phyloP scores from a whole-genome alignment of 1,140 invertebrate species.

The Meteorus sp. region DNA sequence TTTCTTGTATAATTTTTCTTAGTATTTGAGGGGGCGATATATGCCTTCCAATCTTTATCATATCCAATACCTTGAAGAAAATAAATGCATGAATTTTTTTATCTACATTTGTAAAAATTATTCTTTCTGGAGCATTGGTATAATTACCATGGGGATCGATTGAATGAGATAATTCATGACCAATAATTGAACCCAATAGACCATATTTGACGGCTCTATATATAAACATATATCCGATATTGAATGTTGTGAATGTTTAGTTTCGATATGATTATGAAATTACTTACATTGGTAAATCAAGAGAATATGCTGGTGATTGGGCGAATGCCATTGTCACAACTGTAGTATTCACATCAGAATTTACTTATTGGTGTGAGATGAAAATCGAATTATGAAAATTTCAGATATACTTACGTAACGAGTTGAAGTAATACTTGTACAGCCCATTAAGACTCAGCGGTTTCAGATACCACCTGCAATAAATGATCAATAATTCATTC shows the following conservation, averaged over 20 bases:
- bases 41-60: background rate
- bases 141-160: conserved; percentile 1
- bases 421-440: background rate
- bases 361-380: too few species aligned
- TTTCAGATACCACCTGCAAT: background rate
- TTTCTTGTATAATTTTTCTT: background rate
- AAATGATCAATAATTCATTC: background rate
- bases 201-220: background rate
- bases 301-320: background rate
- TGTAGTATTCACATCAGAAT: too few species aligned
- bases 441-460: background rate
- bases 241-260: background rate
- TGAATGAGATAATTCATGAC: background rate
- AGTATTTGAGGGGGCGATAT: background rate
- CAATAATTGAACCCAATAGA: background rate
- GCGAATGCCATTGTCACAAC: background rate
- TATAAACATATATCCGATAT: background rate
- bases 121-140: too few species aligned
- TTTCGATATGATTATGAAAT: too few species aligned
- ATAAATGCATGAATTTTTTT: background rate
- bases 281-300: conserved; percentile 2
- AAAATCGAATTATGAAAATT: background rate
- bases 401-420: background rate
- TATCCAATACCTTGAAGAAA: background rate
- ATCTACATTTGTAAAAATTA: too few species aligned